These are phyloP conservation scores for Diogma glabrata DNA, from an alignment of 2,888 invertebrate genomes.

Conservation along the genomic window DNA sequence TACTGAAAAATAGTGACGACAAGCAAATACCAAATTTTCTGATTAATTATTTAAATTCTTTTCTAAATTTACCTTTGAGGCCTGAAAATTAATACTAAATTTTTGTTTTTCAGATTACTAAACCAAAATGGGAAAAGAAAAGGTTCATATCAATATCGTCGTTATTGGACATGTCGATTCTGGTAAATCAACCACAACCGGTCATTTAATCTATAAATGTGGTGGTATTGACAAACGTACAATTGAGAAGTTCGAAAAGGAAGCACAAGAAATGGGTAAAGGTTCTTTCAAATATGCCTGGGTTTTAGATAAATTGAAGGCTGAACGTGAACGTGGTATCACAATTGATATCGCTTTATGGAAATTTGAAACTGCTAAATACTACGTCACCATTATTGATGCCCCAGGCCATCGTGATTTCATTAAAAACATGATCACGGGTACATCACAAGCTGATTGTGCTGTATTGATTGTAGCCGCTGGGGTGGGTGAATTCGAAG, in stretches of 20 bases:
- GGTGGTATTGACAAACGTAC: slow-evolving; percentile 99
- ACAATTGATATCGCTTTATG: slow-evolving; percentile 97
- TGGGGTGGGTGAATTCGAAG: slow-evolving; percentile 99
- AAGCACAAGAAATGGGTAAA: slow-evolving; percentile 99
- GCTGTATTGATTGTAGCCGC: slow-evolving; percentile 98
- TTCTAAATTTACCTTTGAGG: background rate
- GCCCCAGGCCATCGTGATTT: slow-evolving; percentile 99
- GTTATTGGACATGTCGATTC: slow-evolving; percentile 99
- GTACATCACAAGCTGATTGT: slow-evolving; percentile 91
- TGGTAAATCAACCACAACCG: slow-evolving; percentile 96
- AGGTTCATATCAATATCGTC: slow-evolving; percentile 97
- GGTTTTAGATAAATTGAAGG: slow-evolving; percentile 99
- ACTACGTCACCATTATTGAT: slow-evolving; percentile 98
- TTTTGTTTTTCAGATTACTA: slow-evolving; percentile 5
- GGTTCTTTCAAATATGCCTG: slow-evolving; percentile 99
- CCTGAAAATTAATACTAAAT: background rate
- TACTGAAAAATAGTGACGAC: slow-evolving; percentile 35
- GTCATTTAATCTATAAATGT: slow-evolving; percentile 99
- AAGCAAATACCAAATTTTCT: slow-evolving; percentile 31
- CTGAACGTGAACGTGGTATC: slow-evolving; percentile 99
- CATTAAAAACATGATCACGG: slow-evolving; percentile 99
- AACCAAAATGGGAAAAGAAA: slow-evolving; percentile 83
- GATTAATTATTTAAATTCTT: slow-evolving; percentile 9
- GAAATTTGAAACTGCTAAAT: slow-evolving; percentile 95
- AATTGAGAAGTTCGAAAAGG: slow-evolving; percentile 99